These are phyloP conservation scores for Neosilurus hyrtlii DNA, from an alignment of 2,797 vertebrate species.

Conservation along the genomic window DNA sequence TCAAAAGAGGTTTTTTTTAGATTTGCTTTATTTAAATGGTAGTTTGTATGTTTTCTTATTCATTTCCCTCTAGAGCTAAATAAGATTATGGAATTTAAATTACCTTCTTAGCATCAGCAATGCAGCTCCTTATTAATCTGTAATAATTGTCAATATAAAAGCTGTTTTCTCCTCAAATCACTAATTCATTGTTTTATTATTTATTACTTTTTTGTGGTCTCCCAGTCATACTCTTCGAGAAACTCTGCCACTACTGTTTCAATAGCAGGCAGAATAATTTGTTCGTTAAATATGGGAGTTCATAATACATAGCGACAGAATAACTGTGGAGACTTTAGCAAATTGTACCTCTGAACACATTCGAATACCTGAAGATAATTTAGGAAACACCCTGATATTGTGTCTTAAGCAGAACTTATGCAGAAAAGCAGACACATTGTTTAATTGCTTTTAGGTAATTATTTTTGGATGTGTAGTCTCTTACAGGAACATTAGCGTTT, in stretches of 20 bases:
- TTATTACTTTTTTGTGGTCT: not conserved
- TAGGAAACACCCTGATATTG: not conserved
- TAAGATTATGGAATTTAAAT: not conserved
- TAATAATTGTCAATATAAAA: not conserved
- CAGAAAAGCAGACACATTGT: not conserved
- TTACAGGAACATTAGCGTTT: not conserved
- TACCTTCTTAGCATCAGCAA: not conserved
- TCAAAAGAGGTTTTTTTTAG: not conserved
- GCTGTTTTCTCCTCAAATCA: not conserved
- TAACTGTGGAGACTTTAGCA: not conserved
- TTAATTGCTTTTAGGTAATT: not conserved
- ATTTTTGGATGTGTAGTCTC: not conserved
- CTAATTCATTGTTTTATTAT: not conserved
- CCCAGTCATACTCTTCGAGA: not conserved
- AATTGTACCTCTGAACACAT: not conserved
- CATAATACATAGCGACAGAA: not conserved
- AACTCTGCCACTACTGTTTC: not conserved
- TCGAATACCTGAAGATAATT: not conserved
- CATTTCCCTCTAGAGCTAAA: not conserved
- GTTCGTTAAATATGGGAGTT: not conserved
- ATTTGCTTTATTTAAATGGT: not conserved
- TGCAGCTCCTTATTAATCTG: not conserved
- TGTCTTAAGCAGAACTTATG: not conserved
- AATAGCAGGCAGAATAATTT: not conserved
- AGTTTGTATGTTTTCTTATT: not conserved